A percentile compares a stretch with the other conserved stretches of the same genome.
These are phyloP conservation scores for Mechanitis mazaeus DNA, from an alignment of 2,888 invertebrate species.

Conservation along the genomic window DNA sequence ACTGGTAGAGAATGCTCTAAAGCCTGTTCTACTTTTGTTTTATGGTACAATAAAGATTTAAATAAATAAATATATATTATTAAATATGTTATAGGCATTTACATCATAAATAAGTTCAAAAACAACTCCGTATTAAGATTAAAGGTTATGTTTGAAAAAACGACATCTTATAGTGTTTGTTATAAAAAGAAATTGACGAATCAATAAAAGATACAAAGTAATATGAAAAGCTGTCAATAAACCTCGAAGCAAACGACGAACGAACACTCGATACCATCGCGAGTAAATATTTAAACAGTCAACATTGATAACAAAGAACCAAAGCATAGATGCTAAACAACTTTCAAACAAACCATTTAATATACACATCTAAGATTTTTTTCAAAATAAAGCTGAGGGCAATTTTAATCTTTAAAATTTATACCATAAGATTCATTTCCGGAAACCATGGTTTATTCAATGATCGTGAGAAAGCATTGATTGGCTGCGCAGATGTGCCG, in stretches of 20 bases:
- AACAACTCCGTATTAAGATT: no score
- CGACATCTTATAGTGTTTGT: no score
- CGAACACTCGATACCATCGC: constrained; percentile 42
- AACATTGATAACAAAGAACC: constrained; percentile 69
- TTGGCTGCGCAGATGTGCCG: constrained; percentile 52
- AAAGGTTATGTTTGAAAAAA: no score
- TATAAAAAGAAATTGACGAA: no score
- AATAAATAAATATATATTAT: no score
- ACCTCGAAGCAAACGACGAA: constrained; percentile 34
- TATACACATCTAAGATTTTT: constrained; percentile 39
- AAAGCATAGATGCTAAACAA: constrained; percentile 65
- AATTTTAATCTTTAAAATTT: constrained; percentile 20
- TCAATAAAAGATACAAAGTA: not conserved
- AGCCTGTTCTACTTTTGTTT: no score
- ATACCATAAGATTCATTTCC: constrained; percentile 18
- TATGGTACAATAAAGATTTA: no score
- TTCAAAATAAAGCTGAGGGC: constrained; percentile 18
- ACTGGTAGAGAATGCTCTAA: no score
- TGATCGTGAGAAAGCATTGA: constrained; percentile 65
- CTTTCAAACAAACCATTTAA: constrained; percentile 58
- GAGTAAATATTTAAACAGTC: constrained; percentile 59
- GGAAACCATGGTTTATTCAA: constrained; percentile 19
- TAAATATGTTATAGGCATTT: no score
- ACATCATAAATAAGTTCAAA: no score
- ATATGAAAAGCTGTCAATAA: constrained; percentile 35